phyloP scores from a whole-genome alignment of 2,888 invertebrate species.

The Physocephala rufipes region DNA sequence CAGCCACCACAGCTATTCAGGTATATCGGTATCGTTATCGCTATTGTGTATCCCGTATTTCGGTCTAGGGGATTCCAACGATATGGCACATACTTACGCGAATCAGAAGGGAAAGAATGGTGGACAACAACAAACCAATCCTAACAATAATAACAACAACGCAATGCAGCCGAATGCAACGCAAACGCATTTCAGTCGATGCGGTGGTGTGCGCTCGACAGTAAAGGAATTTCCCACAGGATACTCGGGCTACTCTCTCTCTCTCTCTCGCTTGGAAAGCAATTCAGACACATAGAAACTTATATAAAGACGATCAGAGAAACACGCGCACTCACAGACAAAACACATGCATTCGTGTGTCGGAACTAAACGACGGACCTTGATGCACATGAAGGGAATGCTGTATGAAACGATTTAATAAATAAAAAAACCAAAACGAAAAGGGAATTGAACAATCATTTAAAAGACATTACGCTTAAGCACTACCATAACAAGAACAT shows the following conservation, averaged over 20 bases:
- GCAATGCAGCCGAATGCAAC: slow-evolving; percentile 7
- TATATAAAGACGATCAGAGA: too few relatives aligned
- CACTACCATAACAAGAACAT: slow-evolving; percentile 16
- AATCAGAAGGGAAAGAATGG: slow-evolving; percentile 2
- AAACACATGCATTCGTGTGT: not conserved
- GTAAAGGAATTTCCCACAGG: slow-evolving; percentile 33
- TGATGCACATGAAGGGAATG: slow-evolving; percentile 1
- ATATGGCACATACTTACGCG: too few relatives aligned
- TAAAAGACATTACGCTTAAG: slow-evolving; percentile 27
- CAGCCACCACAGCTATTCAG: too few relatives aligned
- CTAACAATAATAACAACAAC: slow-evolving; percentile 7
- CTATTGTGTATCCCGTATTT: too few relatives aligned
- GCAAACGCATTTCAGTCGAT: slow-evolving; percentile 27
- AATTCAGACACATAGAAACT: too few relatives aligned
- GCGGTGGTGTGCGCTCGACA: not conserved
- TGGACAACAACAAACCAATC: too few relatives aligned
- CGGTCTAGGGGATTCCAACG: slow-evolving; percentile 23
- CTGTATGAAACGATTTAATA: not conserved
- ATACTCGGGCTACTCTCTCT: not conserved
- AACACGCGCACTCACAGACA: slow-evolving; percentile 8
- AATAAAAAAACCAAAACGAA: slow-evolving; percentile 9
- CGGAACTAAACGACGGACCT: not conserved
- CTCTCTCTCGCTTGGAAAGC: too few relatives aligned
- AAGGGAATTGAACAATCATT: slow-evolving; percentile 30
- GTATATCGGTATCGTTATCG: too few relatives aligned